phyloP scores from a whole-genome alignment of 1,140 invertebrate genomes.

The Helicoverpa zea region DNA sequence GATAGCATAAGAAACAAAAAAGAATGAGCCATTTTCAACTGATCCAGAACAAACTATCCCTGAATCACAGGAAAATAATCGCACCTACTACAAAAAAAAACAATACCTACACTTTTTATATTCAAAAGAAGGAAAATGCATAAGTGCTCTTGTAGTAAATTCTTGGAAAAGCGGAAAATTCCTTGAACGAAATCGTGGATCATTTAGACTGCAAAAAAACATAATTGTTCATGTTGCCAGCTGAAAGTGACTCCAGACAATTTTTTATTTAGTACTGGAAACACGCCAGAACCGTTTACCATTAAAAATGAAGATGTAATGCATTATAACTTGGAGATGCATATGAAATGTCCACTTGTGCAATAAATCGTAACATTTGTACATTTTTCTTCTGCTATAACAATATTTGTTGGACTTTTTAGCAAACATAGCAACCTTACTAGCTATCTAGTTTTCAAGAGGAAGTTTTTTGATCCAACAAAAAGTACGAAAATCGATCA shows the following conservation, averaged over 20 bases:
- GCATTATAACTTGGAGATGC: constrained; percentile 3
- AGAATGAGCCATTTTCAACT: too few species aligned
- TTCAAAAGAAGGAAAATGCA: background rate
- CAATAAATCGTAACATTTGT: background rate
- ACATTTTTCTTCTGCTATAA: background rate
- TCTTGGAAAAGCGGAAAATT: constrained; percentile 10
- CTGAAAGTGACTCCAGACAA: constrained; percentile 24
- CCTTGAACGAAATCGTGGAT: background rate
- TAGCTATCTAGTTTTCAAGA: too few species aligned
- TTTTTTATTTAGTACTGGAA: constrained; percentile 40
- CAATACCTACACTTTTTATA: too few species aligned
- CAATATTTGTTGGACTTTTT: background rate
- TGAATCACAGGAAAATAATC: too few species aligned
- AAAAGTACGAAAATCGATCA: too few species aligned
- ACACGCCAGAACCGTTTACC: constrained; percentile 13
- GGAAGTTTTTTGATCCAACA: too few species aligned
- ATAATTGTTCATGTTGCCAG: background rate
- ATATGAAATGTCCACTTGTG: constrained; percentile 4
- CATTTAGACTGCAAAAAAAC: constrained; percentile 7
- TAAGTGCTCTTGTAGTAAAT: constrained; percentile 27
- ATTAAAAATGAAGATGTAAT: constrained; percentile 29
- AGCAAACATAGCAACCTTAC: background rate
- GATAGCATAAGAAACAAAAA: too few species aligned
- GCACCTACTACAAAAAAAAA: too few species aligned
- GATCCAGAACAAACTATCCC: too few species aligned